Evolutionary conservation across 2,113 vertebrate species (phyloP).

Genomic region (Gorsachius goisagi): DNA sequence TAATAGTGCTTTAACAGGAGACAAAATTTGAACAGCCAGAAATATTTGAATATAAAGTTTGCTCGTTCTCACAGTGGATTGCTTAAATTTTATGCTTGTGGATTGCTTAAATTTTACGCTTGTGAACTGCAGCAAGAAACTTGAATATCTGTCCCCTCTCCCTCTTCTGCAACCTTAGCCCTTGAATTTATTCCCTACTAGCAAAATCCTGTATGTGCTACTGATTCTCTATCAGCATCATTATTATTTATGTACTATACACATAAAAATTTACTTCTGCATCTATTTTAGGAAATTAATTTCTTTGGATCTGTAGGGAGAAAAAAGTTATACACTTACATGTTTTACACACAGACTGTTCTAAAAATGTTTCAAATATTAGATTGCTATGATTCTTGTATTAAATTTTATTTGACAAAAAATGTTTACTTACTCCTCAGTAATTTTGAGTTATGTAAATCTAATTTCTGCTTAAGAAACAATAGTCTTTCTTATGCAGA

Average conservation of each 20-base stretch:
- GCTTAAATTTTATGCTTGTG: not conserved
- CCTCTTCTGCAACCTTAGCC: not conserved
- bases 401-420: not conserved
- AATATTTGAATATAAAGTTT: constrained; percentile 1
- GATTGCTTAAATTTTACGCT: not conserved
- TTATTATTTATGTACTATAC: not conserved
- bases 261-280: not conserved
- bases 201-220: not conserved
- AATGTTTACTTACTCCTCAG: not conserved
- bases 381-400: not conserved
- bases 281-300: not conserved
- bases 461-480: constrained; percentile 6
- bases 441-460: not conserved
- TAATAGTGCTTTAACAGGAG: constrained; percentile 11
- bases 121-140: not conserved
- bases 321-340: not conserved
- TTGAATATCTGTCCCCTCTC: not conserved
- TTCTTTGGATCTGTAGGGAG: not conserved
- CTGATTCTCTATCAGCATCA: not conserved
- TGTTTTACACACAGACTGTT: not conserved
- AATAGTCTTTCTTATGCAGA: not conserved
- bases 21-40: constrained; percentile 30
- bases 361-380: not conserved
- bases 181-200: not conserved
- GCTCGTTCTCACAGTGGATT: not conserved